A percentile compares a stretch with the other conserved stretches of the same genome.
Conservation (phyloP, 2,113 vertebrate genomes). For the Cisticola juncidis region DNA sequence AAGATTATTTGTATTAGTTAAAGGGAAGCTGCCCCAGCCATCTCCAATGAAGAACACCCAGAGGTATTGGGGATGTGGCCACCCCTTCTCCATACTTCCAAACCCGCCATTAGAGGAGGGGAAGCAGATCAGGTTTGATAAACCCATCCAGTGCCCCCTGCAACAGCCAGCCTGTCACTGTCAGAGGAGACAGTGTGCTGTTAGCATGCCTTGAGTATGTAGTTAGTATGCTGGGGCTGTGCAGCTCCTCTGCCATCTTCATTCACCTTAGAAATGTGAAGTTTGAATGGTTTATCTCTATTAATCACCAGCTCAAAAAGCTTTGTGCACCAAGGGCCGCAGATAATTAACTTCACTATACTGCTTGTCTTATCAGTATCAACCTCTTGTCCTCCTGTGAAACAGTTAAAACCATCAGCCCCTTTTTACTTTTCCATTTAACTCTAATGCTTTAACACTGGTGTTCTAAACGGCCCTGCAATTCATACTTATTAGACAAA, state of each 20-base stretch:
- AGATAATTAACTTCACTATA: constrained; percentile 76
- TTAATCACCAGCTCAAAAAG: constrained; percentile 74
- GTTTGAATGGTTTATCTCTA: constrained; percentile 76
- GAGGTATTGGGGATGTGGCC: neutral
- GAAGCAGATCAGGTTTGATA: neutral
- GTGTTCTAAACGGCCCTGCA: constrained; percentile 76
- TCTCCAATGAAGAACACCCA: neutral
- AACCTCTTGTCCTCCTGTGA: constrained; percentile 83
- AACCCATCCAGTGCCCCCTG: neutral
- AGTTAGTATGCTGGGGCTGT: constrained; percentile 31
- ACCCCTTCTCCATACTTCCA: neutral
- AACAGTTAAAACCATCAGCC: constrained; percentile 84
- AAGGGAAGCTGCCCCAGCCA: neutral
- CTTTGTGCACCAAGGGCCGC: constrained; percentile 70
- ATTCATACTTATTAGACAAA: constrained; percentile 72
- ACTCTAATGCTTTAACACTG: constrained; percentile 80
- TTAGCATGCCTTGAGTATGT: constrained; percentile 34
- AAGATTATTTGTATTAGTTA: neutral
- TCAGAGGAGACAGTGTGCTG: constrained; percentile 35
- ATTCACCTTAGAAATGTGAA: constrained; percentile 72
- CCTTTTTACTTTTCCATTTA: constrained; percentile 73
- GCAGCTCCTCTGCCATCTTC: constrained; percentile 60
- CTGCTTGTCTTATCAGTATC: constrained; percentile 78
- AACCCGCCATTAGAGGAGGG: neutral
- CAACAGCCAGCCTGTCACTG: neutral